Evolutionary conservation across 2,113 vertebrate species (phyloP).

Genomic region (Callocephalon fimbriatum): DNA sequence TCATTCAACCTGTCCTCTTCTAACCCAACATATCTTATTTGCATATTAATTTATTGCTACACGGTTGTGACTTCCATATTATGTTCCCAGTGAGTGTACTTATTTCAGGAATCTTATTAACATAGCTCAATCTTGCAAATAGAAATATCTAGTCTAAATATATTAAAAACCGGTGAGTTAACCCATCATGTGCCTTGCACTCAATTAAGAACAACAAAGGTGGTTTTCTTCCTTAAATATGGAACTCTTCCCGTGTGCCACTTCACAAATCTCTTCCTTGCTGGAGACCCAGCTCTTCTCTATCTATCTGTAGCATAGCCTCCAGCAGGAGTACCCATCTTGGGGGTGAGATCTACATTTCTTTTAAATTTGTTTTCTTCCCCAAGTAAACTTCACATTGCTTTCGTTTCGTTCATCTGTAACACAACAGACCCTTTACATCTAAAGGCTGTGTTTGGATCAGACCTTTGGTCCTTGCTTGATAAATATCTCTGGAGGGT

Average conservation of each 20-base stretch:
- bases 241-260: background rate
- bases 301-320: background rate
- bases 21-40: background rate
- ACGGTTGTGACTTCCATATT: background rate
- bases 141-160: background rate
- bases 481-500: background rate
- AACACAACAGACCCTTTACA: background rate
- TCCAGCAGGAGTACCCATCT: background rate
- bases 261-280: background rate
- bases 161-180: background rate
- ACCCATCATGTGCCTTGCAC: background rate
- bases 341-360: fast-evolving
- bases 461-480: background rate
- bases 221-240: background rate
- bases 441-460: background rate
- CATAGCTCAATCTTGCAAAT: background rate
- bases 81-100: background rate
- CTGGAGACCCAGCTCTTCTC: background rate
- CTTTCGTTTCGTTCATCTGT: background rate
- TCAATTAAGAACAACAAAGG: background rate
- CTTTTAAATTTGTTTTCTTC: background rate
- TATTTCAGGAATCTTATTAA: background rate
- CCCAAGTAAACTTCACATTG: background rate
- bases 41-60: background rate
- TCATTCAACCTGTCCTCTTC: background rate